Evolutionary conservation across 2,113 vertebrate genomes (phyloP).

Genomic region (Pterocles gutturalis): DNA sequence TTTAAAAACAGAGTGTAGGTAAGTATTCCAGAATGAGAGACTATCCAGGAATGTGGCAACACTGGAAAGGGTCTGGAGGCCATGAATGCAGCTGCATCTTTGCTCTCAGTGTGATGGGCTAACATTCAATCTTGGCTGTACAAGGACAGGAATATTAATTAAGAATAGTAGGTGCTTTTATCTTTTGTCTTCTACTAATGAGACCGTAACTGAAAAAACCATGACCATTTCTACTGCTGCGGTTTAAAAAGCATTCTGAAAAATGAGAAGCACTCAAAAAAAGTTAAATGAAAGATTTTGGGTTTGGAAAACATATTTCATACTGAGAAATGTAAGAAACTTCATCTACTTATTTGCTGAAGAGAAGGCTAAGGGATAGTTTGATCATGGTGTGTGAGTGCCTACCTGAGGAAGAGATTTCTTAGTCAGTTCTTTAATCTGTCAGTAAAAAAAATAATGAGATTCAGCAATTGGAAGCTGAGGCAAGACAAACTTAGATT

Average conservation of each 20-base stretch:
- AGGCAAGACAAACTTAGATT: conserved; percentile 25
- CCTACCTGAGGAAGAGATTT: neutral
- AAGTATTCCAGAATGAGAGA: neutral
- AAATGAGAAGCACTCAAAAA: neutral
- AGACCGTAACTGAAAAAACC: neutral
- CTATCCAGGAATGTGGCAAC: neutral
- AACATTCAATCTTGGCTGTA: neutral
- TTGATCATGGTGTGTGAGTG: neutral
- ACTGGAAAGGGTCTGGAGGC: neutral
- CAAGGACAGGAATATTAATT: neutral
- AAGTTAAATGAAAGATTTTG: neutral
- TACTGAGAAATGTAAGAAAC: neutral
- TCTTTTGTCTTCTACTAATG: neutral
- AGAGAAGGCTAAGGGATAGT: neutral
- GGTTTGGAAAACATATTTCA: neutral
- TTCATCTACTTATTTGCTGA: neutral
- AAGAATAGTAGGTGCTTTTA: neutral
- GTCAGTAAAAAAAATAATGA: neutral
- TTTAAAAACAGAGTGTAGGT: neutral
- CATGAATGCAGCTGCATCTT: neutral
- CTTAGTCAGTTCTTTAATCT: neutral
- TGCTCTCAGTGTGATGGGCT: neutral
- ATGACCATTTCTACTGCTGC: neutral
- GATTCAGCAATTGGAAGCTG: conserved; percentile 12
- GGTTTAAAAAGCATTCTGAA: neutral